Evolutionary conservation across 2,888 invertebrate genomes (phyloP), one percentile per base, ranked within the genome.

Genomic region (Pyrgus malvae): DNA sequence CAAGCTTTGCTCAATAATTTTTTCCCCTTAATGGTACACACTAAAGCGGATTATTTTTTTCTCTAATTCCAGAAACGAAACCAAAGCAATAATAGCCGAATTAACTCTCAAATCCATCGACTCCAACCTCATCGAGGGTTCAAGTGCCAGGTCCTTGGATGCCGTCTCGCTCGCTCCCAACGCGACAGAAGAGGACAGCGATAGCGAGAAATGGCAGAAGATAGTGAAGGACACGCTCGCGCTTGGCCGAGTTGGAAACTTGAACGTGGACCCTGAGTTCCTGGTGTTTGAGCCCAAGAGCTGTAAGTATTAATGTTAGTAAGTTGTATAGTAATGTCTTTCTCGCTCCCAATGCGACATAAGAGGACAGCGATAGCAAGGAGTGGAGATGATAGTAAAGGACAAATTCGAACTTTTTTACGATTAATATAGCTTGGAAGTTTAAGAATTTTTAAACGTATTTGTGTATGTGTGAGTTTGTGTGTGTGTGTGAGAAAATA

Each of bases 241-340:
- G 1, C 91, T 88, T 0, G 97, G 97, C 3, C 91, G 91, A 67
- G 94, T 97, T 5, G 97, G 97, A 1, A 94, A 94, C 23, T 80
- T 97, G 1, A 93, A 93, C 17, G 94, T 97, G 0, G 97, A 98
- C 78, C 96, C 97, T 0, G 93, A 94, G 57, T 97, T 94, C 75
- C 82, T 97, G 56, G 92, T 94, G 48, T 93, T 96, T 66, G 92
- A 93, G 68, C 92, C 95, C 1, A 91, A 92, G 59, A 92, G 93
- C 73, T 89, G 96, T 96, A 79, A 92, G 94, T 91, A 59, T 51
- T 12, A 3, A 11, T n/a, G 31, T 2, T 11, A 12, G 3, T n/a
- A 31, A 27, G 9, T 31, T n/a, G n/a, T n/a, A n/a, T n/a, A n/a
- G n/a, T n/a, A n/a, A n/a, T n/a, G n/a, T n/a, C n/a, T n/a, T n/a